Base-by-base conservation (phyloP, 2,797 vertebrate species). In the Ara ararauna region DNA sequence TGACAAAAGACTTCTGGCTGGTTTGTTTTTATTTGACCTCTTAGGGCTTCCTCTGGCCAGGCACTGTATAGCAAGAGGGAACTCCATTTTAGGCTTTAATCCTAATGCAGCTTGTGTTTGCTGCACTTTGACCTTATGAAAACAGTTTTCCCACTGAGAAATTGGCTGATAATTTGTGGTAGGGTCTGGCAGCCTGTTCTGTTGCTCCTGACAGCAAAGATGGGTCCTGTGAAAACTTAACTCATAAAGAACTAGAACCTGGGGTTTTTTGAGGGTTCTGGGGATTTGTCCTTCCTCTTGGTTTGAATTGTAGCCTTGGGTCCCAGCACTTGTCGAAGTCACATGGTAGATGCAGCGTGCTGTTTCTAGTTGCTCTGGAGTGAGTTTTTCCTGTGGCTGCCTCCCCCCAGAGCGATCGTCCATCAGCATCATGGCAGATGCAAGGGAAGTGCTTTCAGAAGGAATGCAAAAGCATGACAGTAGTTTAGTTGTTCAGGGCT, bases 91-190 rank as follows among this genome's bases (percentile, higher is more conserved):
- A 84, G 73, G 38, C 38, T 89, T 93, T 94, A 92, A 68, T 95
- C 79, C 67, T 94, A 72, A 62, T 47, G 64, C 48, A 88, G 47
- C 60, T 89, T 94, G 50, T 10, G 10, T 64, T 88, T 90, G 45
- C 44, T 93, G 70, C 44, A 36, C 95, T 97, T 85, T 85, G 79
- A 81, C 82, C 75, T 89, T 62, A 64, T 13, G 34, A 88, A 93
- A 96, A 79, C 85, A 95, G 32, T 48, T 80, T 89, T 78, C 38
- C 30, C 19, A 54, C 56, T 74, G 86, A 71, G 44, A 44, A 95
- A 51, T 56, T 42, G 40, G 45, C 53, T 83, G 75, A 71, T 95
- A 71, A 90, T 89, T 90, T 90, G 47, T 73, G 32, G 11, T 61
- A 47, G 32, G 45, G 24, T 51, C 79, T 58, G 56, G 88, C n/a